phyloP scores from a whole-genome alignment of 2,797 vertebrate species.

The Limnodromus scolopaceus region DNA sequence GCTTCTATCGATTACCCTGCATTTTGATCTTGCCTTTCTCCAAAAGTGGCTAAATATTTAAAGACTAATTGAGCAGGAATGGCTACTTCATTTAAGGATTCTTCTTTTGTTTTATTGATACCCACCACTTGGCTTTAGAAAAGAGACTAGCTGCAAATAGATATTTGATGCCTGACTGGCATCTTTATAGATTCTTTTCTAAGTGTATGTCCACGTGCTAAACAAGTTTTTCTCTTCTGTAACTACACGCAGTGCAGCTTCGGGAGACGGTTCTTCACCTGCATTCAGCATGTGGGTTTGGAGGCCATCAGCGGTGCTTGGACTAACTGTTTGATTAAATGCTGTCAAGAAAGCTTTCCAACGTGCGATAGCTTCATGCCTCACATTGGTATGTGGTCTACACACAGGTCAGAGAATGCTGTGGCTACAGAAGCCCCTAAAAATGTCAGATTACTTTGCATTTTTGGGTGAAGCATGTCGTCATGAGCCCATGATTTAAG shows the following conservation, averaged over 20 bases:
- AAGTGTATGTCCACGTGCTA: neutral
- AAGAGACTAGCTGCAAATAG: neutral
- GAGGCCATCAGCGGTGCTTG: conserved; percentile 74
- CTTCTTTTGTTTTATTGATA: neutral
- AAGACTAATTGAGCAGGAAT: neutral
- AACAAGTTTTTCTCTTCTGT: neutral
- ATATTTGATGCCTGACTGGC: neutral
- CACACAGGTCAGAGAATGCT: conserved; percentile 46
- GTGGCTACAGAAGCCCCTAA: neutral
- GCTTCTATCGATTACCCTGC: neutral
- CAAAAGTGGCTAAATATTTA: neutral
- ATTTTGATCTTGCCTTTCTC: conserved; percentile 17
- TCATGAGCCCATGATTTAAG: neutral
- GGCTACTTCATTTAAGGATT: neutral
- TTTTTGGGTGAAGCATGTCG: neutral
- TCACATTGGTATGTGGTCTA: neutral
- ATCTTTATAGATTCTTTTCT: neutral
- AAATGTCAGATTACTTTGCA: neutral
- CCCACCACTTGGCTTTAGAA: neutral
- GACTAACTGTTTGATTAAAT: conserved; percentile 79
- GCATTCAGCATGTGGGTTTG: neutral
- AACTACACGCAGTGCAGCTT: neutral
- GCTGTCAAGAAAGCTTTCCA: conserved; percentile 77
- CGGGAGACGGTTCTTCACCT: neutral
- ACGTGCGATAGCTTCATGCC: conserved; percentile 19